Conservation (phyloP, 2,113 vertebrate genomes). For the Herpetotheres cachinnans region DNA sequence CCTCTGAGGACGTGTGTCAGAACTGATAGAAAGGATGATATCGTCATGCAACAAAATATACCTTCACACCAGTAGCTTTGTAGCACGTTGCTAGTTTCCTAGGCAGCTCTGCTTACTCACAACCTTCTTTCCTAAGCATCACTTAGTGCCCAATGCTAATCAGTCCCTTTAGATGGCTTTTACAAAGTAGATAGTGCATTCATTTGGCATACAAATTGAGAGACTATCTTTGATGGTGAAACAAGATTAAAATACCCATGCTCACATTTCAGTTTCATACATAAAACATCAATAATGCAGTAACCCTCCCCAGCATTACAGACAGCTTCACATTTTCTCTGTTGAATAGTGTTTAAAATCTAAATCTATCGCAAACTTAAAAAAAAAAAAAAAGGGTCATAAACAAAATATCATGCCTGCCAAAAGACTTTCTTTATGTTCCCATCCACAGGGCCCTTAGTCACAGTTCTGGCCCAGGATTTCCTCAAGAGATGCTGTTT, state of each 20-base stretch:
- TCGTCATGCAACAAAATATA: neutral
- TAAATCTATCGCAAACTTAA: neutral
- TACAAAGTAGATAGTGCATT: slow-evolving; percentile 34
- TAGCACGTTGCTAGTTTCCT: neutral
- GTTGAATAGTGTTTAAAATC: slow-evolving; percentile 59
- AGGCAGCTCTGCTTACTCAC: slow-evolving; percentile 22
- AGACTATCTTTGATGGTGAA: slow-evolving; percentile 51
- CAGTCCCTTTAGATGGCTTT: slow-evolving; percentile 46
- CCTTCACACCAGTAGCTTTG: slow-evolving; percentile 4
- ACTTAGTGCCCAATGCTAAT: slow-evolving; percentile 39
- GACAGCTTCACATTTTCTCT: slow-evolving; percentile 27
- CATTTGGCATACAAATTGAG: slow-evolving; percentile 70
- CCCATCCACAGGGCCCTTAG: slow-evolving; percentile 28
- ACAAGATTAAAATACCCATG: slow-evolving; percentile 50
- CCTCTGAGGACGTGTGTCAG: neutral
- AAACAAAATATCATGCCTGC: slow-evolving; percentile 65
- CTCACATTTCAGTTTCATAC: slow-evolving; percentile 63
- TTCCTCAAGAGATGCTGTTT: slow-evolving; percentile 69
- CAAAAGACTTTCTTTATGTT: slow-evolving; percentile 52
- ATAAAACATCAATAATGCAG: slow-evolving; percentile 64
- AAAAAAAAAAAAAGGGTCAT: neutral
- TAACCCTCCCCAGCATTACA: slow-evolving; percentile 40
- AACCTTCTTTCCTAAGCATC: slow-evolving; percentile 37
- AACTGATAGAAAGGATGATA: neutral
- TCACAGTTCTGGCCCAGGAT: slow-evolving; percentile 52